Conservation (phyloP, 2,113 vertebrate species). For the Sebastes schlegelii region DNA sequence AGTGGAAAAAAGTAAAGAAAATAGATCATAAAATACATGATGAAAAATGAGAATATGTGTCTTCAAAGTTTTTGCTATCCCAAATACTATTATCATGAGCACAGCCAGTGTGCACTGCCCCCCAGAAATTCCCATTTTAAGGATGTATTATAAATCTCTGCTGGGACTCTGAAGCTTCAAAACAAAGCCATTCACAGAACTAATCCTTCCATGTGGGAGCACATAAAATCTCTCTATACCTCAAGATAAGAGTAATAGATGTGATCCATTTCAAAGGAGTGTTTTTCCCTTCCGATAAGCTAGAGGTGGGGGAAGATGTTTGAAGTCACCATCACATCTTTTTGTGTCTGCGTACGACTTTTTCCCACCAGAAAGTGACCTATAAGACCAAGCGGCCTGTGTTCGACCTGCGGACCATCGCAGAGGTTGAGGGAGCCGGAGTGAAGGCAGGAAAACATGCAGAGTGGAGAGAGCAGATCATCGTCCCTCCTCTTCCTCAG, state of each 20-base stretch:
- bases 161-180: too few species aligned
- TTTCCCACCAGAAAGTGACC: conserved; percentile 89
- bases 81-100: background rate
- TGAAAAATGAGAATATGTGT: background rate
- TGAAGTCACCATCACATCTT: background rate
- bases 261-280: background rate
- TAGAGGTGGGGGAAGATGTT: background rate
- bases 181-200: background rate
- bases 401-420: conserved; percentile 92
- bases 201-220: background rate
- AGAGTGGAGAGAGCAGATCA: conserved; percentile 96
- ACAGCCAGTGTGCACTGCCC: background rate
- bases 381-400: conserved; percentile 93
- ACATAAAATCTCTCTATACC: background rate
- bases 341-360: background rate
- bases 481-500: conserved; percentile 95
- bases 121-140: conserved; percentile 3
- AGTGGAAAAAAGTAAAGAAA: background rate
- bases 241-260: background rate
- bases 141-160: background rate
- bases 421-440: conserved; percentile 92
- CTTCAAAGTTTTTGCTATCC: background rate
- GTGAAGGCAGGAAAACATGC: conserved; percentile 95
- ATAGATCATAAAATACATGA: background rate
- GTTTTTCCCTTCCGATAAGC: background rate